Conservation (phyloP, 2,888 invertebrate species). For the Cerastis rubricosa region DNA sequence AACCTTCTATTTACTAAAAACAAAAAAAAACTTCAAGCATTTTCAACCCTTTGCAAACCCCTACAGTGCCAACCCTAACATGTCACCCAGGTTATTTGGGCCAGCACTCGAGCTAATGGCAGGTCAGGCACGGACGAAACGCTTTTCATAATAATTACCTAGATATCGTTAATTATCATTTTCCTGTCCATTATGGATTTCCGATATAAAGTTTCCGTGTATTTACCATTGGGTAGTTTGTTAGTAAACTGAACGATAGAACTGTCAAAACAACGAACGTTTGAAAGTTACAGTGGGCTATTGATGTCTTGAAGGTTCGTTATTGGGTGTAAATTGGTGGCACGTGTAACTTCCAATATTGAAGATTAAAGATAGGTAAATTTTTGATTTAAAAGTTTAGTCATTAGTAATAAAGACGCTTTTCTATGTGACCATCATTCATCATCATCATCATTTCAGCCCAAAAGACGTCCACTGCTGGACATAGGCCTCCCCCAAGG, state of each 20-base stretch:
- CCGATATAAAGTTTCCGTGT: conserved; percentile 56
- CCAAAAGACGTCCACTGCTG: no score
- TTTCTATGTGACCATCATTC: no score
- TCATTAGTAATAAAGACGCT: no score
- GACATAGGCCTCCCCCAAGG: no score
- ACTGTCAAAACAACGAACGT: conserved; percentile 34
- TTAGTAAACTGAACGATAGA: conserved; percentile 27
- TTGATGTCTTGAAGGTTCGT: conserved; percentile 6
- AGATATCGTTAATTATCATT: conserved; percentile 69
- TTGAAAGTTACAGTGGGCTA: conserved; percentile 15
- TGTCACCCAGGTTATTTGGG: conserved; percentile 70
- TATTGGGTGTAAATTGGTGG: conserved; percentile 1
- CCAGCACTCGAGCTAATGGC: conserved; percentile 76
- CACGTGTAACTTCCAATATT: background rate
- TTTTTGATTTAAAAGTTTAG: no score
- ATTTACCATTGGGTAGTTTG: conserved; percentile 28
- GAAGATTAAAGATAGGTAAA: no score
- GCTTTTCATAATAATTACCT: conserved; percentile 70
- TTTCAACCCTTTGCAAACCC: conserved; percentile 7
- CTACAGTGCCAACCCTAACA: conserved; percentile 47
- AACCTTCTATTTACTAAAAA: background rate
- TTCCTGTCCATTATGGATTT: conserved; percentile 62
- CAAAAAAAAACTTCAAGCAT: background rate
- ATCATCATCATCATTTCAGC: no score
- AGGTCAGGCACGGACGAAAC: conserved; percentile 59